These are phyloP conservation scores for Eutrigla gurnardus DNA, from an alignment of 2,797 vertebrate genomes.

Conservation along the genomic window DNA sequence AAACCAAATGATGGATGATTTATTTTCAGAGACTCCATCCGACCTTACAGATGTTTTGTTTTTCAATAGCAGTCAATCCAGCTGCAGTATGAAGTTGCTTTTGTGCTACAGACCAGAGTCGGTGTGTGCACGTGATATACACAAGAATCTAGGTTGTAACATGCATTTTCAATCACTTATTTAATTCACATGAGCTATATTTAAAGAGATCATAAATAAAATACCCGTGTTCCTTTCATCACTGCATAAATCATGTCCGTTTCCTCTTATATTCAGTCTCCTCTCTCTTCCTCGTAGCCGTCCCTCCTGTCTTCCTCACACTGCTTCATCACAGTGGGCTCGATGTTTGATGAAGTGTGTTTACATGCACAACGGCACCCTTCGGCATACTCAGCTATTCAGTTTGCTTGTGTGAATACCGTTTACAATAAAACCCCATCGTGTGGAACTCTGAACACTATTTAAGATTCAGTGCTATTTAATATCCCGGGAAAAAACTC, in stretches of 20 bases:
- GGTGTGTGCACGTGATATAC: slow-evolving; percentile 16
- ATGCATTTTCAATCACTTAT: slow-evolving; percentile 74
- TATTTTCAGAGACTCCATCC: not conserved
- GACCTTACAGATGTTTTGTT: not conserved
- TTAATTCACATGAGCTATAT: slow-evolving; percentile 78
- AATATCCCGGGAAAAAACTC: slow-evolving; percentile 26
- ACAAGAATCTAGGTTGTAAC: slow-evolving; percentile 63
- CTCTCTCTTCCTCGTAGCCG: slow-evolving; percentile 34
- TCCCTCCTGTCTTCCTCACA: slow-evolving; percentile 36
- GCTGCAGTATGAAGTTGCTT: not conserved
- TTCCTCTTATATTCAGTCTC: slow-evolving; percentile 61
- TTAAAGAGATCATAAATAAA: slow-evolving; percentile 83
- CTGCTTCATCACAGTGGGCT: slow-evolving; percentile 33
- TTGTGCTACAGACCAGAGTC: not conserved
- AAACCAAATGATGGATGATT: not conserved
- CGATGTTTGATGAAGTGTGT: slow-evolving; percentile 31
- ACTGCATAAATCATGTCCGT: slow-evolving; percentile 77
- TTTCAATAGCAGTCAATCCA: not conserved
- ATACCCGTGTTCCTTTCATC: slow-evolving; percentile 75
- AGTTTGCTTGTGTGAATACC: slow-evolving; percentile 30
- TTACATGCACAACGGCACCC: slow-evolving; percentile 29
- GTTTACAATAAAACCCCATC: slow-evolving; percentile 15
- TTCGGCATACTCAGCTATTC: slow-evolving; percentile 27
- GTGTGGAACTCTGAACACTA: slow-evolving; percentile 21
- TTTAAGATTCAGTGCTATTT: slow-evolving; percentile 29